Evolutionary conservation across 30 jellyfish, hydroid and myxozoan genomes (phyloP).

Genomic region (Catostylus mosaicus): DNA sequence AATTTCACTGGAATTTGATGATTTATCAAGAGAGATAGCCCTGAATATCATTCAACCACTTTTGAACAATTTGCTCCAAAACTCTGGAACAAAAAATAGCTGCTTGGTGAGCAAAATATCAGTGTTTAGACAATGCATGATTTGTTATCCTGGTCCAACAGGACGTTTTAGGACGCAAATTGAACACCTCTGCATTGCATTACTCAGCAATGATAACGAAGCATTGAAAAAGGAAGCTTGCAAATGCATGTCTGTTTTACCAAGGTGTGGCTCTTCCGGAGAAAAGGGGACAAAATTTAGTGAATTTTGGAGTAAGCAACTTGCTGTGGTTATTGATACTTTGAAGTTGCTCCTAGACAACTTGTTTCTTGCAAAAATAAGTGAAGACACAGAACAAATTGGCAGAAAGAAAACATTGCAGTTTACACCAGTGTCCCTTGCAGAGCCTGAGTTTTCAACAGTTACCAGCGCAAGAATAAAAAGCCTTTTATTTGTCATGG

Average conservation of each 20-base stretch:
- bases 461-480: background rate
- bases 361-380: background rate
- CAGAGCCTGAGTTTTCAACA: slow-evolving; percentile 53
- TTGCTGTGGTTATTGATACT: slow-evolving; percentile 16
- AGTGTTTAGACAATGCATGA: slow-evolving; percentile 27
- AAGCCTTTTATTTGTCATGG: slow-evolving; percentile 22
- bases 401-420: slow-evolving; percentile 4
- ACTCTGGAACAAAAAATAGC: slow-evolving; percentile 6
- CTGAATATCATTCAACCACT: slow-evolving; percentile 43
- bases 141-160: slow-evolving; percentile 60
- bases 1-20: slow-evolving; percentile 38
- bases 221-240: slow-evolving; percentile 9
- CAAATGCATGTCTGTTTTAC: slow-evolving; percentile 42
- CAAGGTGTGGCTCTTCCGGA: slow-evolving; percentile 66
- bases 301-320: slow-evolving; percentile 54
- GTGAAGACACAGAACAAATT: background rate
- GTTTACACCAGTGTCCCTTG: slow-evolving; percentile 7
- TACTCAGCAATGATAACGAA: background rate
- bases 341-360: slow-evolving; percentile 12
- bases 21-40: slow-evolving; percentile 43
- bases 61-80: slow-evolving; percentile 7
- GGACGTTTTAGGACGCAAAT: slow-evolving; percentile 55
- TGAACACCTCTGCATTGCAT: slow-evolving; percentile 42
- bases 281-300: slow-evolving; percentile 63
- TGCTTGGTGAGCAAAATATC: background rate